These are phyloP conservation scores for Troilus luridus DNA, from an alignment of 2,888 invertebrate genomes.

Conservation along the genomic window DNA sequence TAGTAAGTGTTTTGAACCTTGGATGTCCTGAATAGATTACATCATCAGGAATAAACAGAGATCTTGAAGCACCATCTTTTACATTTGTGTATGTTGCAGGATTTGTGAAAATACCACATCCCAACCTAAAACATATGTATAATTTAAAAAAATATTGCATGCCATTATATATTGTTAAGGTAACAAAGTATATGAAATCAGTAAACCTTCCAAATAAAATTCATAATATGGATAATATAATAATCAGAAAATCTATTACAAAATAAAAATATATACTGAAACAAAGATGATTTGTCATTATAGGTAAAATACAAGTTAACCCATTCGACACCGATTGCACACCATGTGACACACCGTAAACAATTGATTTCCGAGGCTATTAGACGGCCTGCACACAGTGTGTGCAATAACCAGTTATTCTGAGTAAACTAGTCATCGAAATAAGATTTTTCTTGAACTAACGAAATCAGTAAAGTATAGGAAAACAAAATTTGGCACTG, in stretches of 20 bases:
- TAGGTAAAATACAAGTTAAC: not conserved
- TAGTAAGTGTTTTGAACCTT: conserved; percentile 91
- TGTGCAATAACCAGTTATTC: too few relatives aligned
- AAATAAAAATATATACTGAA: not conserved
- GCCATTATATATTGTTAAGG: conserved; percentile 7
- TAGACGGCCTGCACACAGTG: too few relatives aligned
- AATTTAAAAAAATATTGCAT: not conserved
- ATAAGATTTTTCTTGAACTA: too few relatives aligned
- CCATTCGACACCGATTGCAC: not conserved
- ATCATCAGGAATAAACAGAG: conserved; percentile 94
- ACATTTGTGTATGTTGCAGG: conserved; percentile 83
- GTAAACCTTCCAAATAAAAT: not conserved
- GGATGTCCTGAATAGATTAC: conserved; percentile 97
- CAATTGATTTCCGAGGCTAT: too few relatives aligned
- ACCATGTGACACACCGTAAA: too few relatives aligned
- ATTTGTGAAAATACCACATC: conserved; percentile 89
- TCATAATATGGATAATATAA: not conserved
- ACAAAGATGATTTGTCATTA: not conserved
- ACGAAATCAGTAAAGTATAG: too few relatives aligned
- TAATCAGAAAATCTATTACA: not conserved
- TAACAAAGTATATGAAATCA: not conserved
- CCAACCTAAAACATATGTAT: conserved; percentile 75
- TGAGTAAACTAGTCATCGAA: too few relatives aligned
- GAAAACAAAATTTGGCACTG: too few relatives aligned
- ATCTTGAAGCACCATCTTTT: conserved; percentile 82